Evolutionary conservation across 2,888 invertebrate species (phyloP).

Genomic region (Melieria omissa): DNA sequence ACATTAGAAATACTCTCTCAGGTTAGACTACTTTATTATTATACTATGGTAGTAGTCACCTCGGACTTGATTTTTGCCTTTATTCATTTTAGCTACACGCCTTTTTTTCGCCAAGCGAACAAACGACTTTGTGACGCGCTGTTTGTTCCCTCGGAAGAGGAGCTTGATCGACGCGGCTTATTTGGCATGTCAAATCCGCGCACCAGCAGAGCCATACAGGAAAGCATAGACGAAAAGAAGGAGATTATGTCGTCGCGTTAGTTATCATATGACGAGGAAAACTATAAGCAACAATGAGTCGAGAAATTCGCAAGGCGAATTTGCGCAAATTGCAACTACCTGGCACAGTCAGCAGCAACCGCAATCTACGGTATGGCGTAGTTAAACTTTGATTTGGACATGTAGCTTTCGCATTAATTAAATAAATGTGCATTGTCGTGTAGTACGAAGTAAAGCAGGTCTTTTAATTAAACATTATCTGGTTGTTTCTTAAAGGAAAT

Average conservation of each 20-base stretch:
- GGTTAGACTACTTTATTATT: too few relatives aligned
- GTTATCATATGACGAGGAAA: constrained; percentile 13
- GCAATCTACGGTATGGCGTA: constrained; percentile 52
- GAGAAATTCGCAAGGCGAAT: constrained; percentile 56
- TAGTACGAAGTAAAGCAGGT: too few relatives aligned
- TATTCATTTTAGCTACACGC: constrained; percentile 52
- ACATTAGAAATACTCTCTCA: too few relatives aligned
- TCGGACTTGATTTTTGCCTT: neutral
- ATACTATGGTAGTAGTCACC: neutral
- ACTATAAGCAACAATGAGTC: constrained; percentile 52
- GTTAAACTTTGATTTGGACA: too few relatives aligned
- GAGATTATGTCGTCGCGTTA: constrained; percentile 50
- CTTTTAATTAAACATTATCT: too few relatives aligned
- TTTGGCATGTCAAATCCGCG: constrained; percentile 54
- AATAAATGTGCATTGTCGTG: too few relatives aligned
- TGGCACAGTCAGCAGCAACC: constrained; percentile 29
- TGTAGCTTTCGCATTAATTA: too few relatives aligned
- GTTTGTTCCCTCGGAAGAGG: constrained; percentile 48
- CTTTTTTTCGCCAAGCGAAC: constrained; percentile 53
- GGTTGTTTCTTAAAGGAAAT: too few relatives aligned
- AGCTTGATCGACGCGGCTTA: constrained; percentile 53
- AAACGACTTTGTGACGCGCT: constrained; percentile 46
- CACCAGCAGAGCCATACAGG: constrained; percentile 49
- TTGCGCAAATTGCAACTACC: constrained; percentile 58
- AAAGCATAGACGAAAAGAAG: constrained; percentile 54